These are phyloP conservation scores for Bombus superbus DNA, from an alignment of 1,140 invertebrate species.

Conservation along the genomic window DNA sequence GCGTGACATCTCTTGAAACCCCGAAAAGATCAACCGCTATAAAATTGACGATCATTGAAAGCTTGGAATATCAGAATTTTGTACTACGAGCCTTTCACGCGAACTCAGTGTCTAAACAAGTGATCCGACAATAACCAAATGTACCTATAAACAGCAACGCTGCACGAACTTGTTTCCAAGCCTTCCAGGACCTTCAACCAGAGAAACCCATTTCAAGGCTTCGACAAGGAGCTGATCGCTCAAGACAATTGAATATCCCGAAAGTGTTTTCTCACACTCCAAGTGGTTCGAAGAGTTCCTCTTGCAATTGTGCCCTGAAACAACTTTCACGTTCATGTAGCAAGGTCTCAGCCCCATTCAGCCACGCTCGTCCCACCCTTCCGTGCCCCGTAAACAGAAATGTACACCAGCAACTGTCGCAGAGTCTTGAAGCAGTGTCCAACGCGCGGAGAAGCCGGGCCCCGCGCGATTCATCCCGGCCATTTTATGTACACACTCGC, in stretches of 20 bases:
- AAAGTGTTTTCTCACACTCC: background rate
- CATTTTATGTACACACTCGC: conserved; percentile 66
- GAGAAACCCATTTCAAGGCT: background rate
- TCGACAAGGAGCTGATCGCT: too few species aligned
- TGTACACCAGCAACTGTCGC: conserved; percentile 66
- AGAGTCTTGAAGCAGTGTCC: background rate
- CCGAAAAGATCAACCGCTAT: background rate
- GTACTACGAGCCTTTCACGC: background rate
- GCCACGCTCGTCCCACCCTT: conserved; percentile 33
- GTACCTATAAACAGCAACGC: background rate
- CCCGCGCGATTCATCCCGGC: conserved; percentile 38
- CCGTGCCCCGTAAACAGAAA: conserved; percentile 43
- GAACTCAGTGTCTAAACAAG: background rate
- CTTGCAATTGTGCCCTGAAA: background rate
- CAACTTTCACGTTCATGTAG: background rate
- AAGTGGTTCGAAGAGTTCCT: conserved; percentile 6
- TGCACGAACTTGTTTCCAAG: background rate
- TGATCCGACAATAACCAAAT: background rate
- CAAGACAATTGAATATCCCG: background rate
- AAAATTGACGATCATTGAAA: background rate
- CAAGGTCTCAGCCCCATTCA: background rate
- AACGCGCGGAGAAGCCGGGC: background rate
- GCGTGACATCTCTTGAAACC: background rate
- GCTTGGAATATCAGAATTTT: conserved; percentile 7
- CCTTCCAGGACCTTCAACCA: background rate